A percentile compares a stretch with the other conserved stretches of the same genome.
Evolutionary conservation across 2,888 invertebrate species (phyloP).

Genomic region (Leistus spinibarbis): DNA sequence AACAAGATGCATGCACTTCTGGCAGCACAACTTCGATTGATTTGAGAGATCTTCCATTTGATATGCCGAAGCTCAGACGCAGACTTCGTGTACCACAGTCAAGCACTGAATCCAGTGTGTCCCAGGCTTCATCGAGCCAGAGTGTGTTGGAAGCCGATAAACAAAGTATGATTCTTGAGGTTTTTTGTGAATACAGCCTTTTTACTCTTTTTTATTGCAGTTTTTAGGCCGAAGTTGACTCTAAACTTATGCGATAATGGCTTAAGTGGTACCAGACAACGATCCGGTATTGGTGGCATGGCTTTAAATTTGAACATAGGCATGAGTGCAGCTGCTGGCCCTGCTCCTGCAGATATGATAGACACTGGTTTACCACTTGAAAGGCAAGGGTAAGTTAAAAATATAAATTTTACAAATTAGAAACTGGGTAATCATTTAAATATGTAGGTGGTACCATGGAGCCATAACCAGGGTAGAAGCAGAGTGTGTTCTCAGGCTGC

Average conservation of each 20-base stretch:
- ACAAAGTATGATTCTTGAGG: conserved; percentile 62
- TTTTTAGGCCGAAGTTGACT: conserved; percentile 73
- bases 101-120: conserved; percentile 74
- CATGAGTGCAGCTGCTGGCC: conserved; percentile 61
- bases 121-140: conserved; percentile 82
- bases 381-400: conserved; percentile 78
- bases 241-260: conserved; percentile 69
- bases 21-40: conserved; percentile 78
- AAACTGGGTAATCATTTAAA: not conserved
- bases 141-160: conserved; percentile 77
- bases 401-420: not conserved
- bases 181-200: conserved; percentile 17
- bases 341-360: conserved; percentile 74
- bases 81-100: conserved; percentile 69
- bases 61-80: conserved; percentile 87
- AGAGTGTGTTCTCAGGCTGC: conserved; percentile 81
- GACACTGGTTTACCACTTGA: conserved; percentile 83
- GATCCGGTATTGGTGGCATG: conserved; percentile 55
- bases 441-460: conserved; percentile 90
- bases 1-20: conserved; percentile 72
- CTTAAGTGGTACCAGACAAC: conserved; percentile 52
- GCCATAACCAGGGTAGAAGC: conserved; percentile 90
- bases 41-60: conserved; percentile 82
- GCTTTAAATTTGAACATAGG: conserved; percentile 59
- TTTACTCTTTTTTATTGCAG: conserved; percentile 20